These are phyloP conservation scores for Microcebus jonahi DNA, from an alignment of 2,113 vertebrate genomes.

Conservation along the genomic window DNA sequence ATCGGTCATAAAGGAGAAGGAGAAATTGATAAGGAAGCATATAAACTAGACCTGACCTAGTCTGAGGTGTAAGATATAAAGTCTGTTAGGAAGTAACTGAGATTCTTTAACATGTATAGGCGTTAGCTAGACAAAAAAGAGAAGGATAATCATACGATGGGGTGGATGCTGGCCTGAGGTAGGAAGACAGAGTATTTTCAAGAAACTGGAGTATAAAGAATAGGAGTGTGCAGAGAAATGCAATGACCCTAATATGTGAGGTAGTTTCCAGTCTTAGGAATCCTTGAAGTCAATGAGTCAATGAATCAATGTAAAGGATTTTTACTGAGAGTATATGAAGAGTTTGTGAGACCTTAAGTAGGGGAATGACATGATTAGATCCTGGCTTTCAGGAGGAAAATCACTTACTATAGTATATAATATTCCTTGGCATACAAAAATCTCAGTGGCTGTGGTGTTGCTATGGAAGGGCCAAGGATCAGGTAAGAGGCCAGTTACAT, in stretches of 20 bases:
- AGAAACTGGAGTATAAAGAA: background rate
- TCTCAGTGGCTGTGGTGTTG: background rate
- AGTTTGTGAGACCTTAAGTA: background rate
- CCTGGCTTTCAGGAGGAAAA: background rate
- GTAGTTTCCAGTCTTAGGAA: background rate
- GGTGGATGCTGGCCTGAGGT: background rate
- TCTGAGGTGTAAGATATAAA: background rate
- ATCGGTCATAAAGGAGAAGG: background rate
- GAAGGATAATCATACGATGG: background rate
- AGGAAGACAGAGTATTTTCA: background rate
- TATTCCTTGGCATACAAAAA: background rate
- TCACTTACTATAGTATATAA: background rate
- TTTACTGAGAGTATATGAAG: background rate
- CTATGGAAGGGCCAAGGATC: background rate
- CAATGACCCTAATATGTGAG: background rate
- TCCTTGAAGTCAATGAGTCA: background rate
- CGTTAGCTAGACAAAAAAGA: background rate
- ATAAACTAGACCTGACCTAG: background rate
- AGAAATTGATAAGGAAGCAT: background rate
- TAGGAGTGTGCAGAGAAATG: background rate
- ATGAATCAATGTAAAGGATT: background rate
- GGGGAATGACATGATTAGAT: background rate
- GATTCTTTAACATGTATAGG: background rate
- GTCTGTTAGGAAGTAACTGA: background rate
- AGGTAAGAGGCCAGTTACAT: background rate